Conservation (phyloP, 2,888 invertebrate genomes). For the Nymphalis urticae region DNA sequence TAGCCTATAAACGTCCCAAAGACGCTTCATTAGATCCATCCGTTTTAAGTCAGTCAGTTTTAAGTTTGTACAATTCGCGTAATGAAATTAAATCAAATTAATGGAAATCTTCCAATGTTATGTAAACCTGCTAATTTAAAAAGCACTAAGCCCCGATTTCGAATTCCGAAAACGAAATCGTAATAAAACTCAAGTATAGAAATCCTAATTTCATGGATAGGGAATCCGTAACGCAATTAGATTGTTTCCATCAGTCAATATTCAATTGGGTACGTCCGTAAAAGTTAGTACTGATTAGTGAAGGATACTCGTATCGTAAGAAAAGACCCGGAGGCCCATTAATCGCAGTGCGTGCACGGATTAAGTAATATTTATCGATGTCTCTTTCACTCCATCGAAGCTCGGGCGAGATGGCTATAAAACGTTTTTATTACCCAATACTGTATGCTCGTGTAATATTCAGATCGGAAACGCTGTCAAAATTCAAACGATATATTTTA, state of each 20-base stretch:
- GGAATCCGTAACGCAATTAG: conserved; percentile 13
- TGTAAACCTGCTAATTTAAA: not conserved
- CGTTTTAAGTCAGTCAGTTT: too few species aligned
- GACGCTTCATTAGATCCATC: too few species aligned
- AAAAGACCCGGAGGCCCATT: conserved; percentile 29
- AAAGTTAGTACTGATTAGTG: conserved; percentile 38
- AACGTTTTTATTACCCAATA: conserved; percentile 4
- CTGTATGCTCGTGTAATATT: conserved; percentile 9
- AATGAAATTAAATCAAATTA: too few species aligned
- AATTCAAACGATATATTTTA: not conserved
- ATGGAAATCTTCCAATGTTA: too few species aligned
- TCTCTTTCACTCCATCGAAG: conserved; percentile 3
- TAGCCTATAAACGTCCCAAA: too few species aligned
- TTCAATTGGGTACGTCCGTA: conserved; percentile 29
- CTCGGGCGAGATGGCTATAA: not conserved
- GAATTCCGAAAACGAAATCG: not conserved
- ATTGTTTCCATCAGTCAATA: conserved; percentile 22
- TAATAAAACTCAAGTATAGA: conserved; percentile 1
- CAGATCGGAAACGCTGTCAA: not conserved
- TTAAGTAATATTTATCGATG: conserved; percentile 13
- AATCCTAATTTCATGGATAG: conserved; percentile 10
- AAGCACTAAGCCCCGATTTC: not conserved
- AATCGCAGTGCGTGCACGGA: conserved; percentile 31
- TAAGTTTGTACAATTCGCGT: too few species aligned
- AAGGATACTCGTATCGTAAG: conserved; percentile 28